Conservation (phyloP, 1,140 invertebrate genomes). For the Lanistes nyassanus region DNA sequence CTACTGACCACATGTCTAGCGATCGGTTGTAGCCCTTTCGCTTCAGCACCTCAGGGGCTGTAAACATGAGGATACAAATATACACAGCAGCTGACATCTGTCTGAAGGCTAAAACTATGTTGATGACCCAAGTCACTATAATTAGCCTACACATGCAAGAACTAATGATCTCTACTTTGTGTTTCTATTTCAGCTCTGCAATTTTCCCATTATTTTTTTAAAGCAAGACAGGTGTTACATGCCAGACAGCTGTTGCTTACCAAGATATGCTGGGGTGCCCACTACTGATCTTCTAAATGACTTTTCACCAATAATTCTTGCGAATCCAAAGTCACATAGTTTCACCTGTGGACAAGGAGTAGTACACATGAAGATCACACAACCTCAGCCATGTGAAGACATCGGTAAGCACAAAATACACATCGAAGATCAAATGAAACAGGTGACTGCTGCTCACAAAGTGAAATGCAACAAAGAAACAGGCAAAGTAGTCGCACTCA, state of each 20-base stretch:
- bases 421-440: not conserved
- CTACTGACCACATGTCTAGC: constrained; percentile 99
- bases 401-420: not conserved
- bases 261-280: constrained; percentile 97
- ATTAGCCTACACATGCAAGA: not conserved
- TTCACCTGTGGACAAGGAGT: constrained; percentile 77
- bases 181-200: not conserved
- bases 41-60: constrained; percentile 96
- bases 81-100: no score
- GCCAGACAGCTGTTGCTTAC: constrained; percentile 69
- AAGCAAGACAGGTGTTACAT: no score
- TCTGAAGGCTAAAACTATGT: no score
- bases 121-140: no score
- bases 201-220: no score
- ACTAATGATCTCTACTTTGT: no score
- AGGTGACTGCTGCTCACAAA: not conserved
- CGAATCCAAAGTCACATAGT: constrained; percentile 98
- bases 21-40: constrained; percentile 99
- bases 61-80: constrained; percentile 8
- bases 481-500: not conserved
- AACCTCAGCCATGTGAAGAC: not conserved
- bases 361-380: not conserved
- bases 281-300: constrained; percentile 97
- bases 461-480: not conserved
- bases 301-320: constrained; percentile 97